Evolutionary conservation across 2,113 vertebrate species (phyloP), one percentile per base, ranked within the genome.

Genomic region (Psephotus haematonotus): DNA sequence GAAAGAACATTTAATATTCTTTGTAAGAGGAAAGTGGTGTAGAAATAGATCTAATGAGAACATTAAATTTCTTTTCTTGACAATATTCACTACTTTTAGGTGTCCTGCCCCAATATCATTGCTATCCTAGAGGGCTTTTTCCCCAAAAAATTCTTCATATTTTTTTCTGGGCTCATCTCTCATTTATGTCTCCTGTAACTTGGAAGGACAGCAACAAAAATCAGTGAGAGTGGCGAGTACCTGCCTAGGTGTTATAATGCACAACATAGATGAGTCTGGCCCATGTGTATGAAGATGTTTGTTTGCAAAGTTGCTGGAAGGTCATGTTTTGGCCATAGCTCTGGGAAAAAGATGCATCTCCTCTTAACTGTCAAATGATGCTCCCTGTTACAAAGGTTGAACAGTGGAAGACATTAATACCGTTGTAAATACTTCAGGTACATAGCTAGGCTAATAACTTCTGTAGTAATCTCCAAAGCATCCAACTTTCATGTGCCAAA

Each of bases 401-500:
- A 86, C 20, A 44, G 57, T 47, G 44, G 60, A 94, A 96, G 83
- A 62, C 86, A 86, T 86, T 84, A 91, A 95, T 78, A 91, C 47
- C 1, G 0, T 75, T 84, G 81, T 39, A 96, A 71, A 94, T 65
- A 88, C 88, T 92, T 90, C 70, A 92, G 88, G 86, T 92, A 79
- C 3, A 0, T 44, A 93, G 93, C 78, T 59, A 84, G 77, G 65
- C 82, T 92, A 96, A 92, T 90, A 95, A 92, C 49, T 72, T 39
- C 2, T 64, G 65, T 69, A 93, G 80, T 84, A 88, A 94, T 95
- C 93, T 95, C 46, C 87, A 90, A 96, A 97, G 92, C 65, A 92
- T 77, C 95, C 2, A 3, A 88, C 71, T 96, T 96, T 43, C 46
- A 62, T 23, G 39, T 60, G 90, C 88, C 93, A 88, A 96, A 95